phyloP scores from a whole-genome alignment of 2,888 invertebrate genomes.

The Phaonia tiefii region DNA sequence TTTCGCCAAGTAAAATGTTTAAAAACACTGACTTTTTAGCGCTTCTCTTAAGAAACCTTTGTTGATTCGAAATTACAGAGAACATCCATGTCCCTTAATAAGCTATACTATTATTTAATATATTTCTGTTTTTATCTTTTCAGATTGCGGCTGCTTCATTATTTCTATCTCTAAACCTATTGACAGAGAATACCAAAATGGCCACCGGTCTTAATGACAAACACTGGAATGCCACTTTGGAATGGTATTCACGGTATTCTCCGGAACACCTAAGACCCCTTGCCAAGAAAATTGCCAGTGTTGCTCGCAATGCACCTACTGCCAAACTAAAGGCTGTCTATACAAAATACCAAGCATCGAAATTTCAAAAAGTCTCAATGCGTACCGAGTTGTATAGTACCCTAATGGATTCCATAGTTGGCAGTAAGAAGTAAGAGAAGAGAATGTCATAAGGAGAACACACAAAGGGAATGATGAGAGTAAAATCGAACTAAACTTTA shows the following conservation, averaged over 20 bases:
- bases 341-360: slow-evolving; percentile 84
- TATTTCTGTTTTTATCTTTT: slow-evolving; percentile 21
- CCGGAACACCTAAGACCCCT: slow-evolving; percentile 86
- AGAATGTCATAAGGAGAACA: neutral
- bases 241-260: slow-evolving; percentile 88
- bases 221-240: slow-evolving; percentile 88
- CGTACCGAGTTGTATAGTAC: slow-evolving; percentile 83
- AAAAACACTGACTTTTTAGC: too few relatives aligned
- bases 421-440: slow-evolving; percentile 44
- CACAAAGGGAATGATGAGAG: slow-evolving; percentile 17
- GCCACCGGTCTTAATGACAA: slow-evolving; percentile 75
- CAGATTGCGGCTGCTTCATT: slow-evolving; percentile 79
- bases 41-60: too few relatives aligned
- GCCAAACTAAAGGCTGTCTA: slow-evolving; percentile 87
- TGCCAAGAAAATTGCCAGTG: slow-evolving; percentile 85
- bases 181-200: slow-evolving; percentile 74
- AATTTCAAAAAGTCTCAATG: slow-evolving; percentile 85
- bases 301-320: slow-evolving; percentile 86
- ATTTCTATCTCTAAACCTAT: slow-evolving; percentile 77
- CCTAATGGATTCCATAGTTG: slow-evolving; percentile 76
- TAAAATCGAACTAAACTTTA: slow-evolving; percentile 22
- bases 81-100: too few relatives aligned
- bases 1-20: too few relatives aligned
- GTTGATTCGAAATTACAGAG: too few relatives aligned
- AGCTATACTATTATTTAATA: too few relatives aligned